Evolutionary conservation across 2,888 invertebrate species (phyloP), one percentile per base, ranked within the genome.

Genomic region (Mantis religiosa): DNA sequence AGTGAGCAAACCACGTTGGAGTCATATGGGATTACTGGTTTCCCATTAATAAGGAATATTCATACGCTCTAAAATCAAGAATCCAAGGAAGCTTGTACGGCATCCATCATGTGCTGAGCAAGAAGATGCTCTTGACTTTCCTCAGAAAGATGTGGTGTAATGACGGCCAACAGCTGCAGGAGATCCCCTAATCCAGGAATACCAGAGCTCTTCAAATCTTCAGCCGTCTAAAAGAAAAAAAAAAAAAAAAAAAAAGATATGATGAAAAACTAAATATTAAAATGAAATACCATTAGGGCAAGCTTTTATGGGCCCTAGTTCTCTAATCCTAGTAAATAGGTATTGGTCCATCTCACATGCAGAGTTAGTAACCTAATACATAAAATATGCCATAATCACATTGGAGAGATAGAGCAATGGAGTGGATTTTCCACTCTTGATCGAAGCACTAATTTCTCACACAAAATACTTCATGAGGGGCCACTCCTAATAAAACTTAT

Each of bases 141-240:
- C 90, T 94, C 94, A 12, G 93, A 92, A 71, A 94, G 92, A 88
- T 93, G 91, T 89, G 93, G 93, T 82, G 93, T 91, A 3, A 93
- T 92, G 88, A 93, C 92, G 34, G 92, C 92, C 30, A 93, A 91
- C 71, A 94, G 91, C 34, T 92, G 91, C 6, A 92, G 91, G 34
- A 93, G 93, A 89, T 93, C 93, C 28, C 90, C 85, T 30, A 93
- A 30, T 9, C 28, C 54, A 28, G 90, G 88, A 25, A 47, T 87
- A 12, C 34, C 82, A 81, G n/a, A 71, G 82, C 89, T 89, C 28
- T 90, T 89, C 28, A 90, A 54, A 25, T 28, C 84, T 27, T 88
- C 89, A 25, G 87, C 89, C 14, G 87, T 86, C 90, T 91, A 83
- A n/a, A 87, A 89, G 8, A 34, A 8, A 83, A 27, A 83, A 86